Evolutionary conservation across 1,140 invertebrate genomes (phyloP).

Genomic region (Limonius californicus): DNA sequence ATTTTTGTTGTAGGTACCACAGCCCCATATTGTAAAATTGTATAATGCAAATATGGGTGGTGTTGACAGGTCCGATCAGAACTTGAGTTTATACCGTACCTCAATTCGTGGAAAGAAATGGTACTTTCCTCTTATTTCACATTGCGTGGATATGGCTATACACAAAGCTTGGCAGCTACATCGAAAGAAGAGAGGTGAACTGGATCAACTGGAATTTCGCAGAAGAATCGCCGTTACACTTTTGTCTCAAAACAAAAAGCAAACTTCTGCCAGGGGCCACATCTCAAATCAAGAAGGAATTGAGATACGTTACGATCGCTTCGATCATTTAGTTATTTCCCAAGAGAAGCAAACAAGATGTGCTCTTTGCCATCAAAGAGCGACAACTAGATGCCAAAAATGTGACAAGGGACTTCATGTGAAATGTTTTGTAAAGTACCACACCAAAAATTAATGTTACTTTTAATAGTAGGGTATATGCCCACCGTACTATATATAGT

Average conservation of each 20-base stretch:
- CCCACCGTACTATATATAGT: constrained; percentile 18
- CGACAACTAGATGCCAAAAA: constrained; percentile 17
- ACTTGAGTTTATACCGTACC: constrained; percentile 35
- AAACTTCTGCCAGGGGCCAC: constrained; percentile 24
- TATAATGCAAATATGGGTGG: constrained; percentile 23
- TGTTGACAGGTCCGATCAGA: constrained; percentile 18
- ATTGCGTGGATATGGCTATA: constrained; percentile 11
- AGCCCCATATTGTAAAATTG: constrained; percentile 26
- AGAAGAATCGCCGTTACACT: constrained; percentile 2
- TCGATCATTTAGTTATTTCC: constrained; percentile 9
- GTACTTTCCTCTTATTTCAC: constrained; percentile 37
- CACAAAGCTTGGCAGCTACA: constrained; percentile 16
- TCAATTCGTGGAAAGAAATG: constrained; percentile 41
- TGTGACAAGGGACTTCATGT: constrained; percentile 15
- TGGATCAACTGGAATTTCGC: constrained; percentile 14
- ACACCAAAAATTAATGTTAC: constrained; percentile 15
- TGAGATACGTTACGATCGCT: constrained; percentile 13
- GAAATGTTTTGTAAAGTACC: constrained; percentile 2
- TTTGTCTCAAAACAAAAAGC: constrained; percentile 8
- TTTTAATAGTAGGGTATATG: constrained; percentile 7
- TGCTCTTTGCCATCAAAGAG: constrained; percentile 11
- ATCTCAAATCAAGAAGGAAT: too few species aligned
- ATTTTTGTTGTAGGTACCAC: constrained; percentile 5
- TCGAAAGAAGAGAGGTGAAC: neutral
- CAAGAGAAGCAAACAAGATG: constrained; percentile 22